Percentiles rank a stretch among this genome's conserved stretches.
These are phyloP conservation scores for Noctua janthe DNA, from an alignment of 2,888 invertebrate species.

Conservation along the genomic window DNA sequence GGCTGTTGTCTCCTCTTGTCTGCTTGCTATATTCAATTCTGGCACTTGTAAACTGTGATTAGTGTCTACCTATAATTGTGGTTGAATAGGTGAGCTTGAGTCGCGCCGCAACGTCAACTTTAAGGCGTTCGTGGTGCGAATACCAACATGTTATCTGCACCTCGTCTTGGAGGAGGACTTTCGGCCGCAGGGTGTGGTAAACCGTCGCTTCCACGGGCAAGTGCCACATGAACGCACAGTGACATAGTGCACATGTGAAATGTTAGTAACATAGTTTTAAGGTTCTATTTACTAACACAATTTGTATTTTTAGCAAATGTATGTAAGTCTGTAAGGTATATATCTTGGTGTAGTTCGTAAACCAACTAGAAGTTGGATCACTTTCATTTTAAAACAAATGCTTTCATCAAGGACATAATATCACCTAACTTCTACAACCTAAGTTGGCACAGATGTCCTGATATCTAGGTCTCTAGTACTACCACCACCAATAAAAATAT, in stretches of 20 bases:
- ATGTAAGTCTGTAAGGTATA: no score
- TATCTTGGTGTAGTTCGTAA: background rate
- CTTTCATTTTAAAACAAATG: background rate
- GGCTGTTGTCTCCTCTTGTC: background rate
- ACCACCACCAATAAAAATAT: slow-evolving; percentile 17
- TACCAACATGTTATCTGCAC: no score
- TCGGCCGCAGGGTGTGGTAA: no score
- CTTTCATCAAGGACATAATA: background rate
- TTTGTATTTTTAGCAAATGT: no score
- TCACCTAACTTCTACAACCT: background rate
- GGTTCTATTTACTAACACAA: no score
- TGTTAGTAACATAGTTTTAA: no score
- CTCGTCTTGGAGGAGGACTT: no score
- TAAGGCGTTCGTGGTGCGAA: no score
- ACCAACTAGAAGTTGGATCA: background rate
- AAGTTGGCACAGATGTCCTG: background rate
- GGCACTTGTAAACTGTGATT: background rate
- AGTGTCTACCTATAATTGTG: background rate
- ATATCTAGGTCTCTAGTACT: background rate
- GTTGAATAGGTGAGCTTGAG: background rate
- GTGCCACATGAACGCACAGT: no score
- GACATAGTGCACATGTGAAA: no score
- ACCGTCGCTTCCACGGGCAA: no score
- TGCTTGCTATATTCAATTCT: background rate
- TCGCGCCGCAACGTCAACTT: no score